These are phyloP conservation scores for Drosophila chauvacae DNA, from an alignment of 1,140 invertebrate genomes.

Conservation along the genomic window DNA sequence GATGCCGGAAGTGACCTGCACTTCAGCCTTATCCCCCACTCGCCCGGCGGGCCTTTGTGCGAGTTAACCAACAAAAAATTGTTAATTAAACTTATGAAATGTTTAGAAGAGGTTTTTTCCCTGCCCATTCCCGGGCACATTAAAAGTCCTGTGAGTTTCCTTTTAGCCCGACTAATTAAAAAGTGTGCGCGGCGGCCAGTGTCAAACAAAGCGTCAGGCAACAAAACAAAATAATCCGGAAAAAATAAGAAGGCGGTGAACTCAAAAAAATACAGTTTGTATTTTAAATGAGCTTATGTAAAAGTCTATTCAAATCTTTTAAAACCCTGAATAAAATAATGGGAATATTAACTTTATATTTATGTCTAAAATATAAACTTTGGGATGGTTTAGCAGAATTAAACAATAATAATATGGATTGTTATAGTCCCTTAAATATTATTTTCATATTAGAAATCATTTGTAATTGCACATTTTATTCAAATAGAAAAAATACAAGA, in stretches of 20 bases:
- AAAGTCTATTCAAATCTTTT: background rate
- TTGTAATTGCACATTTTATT: no score
- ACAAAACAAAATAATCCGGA: slow-evolving; percentile 45
- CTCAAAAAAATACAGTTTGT: background rate
- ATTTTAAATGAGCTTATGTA: background rate
- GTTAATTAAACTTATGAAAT: slow-evolving; percentile 79
- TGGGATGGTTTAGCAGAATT: background rate
- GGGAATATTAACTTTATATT: background rate
- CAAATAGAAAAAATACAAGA: no score
- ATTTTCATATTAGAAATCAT: no score
- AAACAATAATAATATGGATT: no score
- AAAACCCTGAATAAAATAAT: background rate
- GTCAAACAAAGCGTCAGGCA: slow-evolving; percentile 54
- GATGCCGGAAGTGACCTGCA: slow-evolving; percentile 73
- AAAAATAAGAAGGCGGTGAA: slow-evolving; percentile 12
- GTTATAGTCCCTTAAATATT: background rate
- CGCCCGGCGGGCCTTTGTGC: slow-evolving; percentile 16
- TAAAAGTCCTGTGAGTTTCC: slow-evolving; percentile 46
- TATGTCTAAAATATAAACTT: background rate
- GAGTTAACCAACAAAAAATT: slow-evolving; percentile 49
- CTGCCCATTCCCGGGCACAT: slow-evolving; percentile 6
- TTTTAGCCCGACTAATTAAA: slow-evolving; percentile 68
- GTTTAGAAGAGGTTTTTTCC: slow-evolving; percentile 52
- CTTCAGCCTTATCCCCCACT: slow-evolving; percentile 51
- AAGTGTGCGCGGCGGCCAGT: slow-evolving; percentile 39